These are phyloP conservation scores for Petaurus breviceps DNA, from an alignment of 2,113 vertebrate genomes.

Conservation along the genomic window DNA sequence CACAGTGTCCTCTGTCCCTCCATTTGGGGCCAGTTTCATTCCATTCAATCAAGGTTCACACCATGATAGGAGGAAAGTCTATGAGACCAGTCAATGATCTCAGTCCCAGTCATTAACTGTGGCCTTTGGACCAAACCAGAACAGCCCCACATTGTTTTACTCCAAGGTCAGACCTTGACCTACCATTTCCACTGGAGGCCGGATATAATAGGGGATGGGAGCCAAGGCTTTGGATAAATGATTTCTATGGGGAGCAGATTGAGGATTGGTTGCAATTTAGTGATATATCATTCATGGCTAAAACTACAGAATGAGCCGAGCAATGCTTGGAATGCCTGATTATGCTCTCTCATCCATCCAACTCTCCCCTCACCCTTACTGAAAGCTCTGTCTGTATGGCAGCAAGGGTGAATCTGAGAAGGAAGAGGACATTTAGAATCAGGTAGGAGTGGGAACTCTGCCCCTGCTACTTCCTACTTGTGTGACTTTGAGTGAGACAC, in stretches of 20 bases:
- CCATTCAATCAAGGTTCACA: background rate
- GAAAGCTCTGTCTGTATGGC: background rate
- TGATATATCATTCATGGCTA: background rate
- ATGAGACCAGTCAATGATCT: background rate
- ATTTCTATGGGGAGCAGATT: background rate
- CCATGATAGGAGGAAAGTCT: background rate
- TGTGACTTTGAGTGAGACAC: background rate
- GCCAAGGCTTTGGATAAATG: background rate
- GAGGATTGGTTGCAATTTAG: background rate
- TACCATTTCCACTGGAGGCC: background rate
- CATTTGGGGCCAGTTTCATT: background rate
- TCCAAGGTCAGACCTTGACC: background rate
- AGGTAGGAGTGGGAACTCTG: slow-evolving; percentile 21
- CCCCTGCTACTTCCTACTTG: background rate
- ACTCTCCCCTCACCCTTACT: background rate
- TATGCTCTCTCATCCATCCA: background rate
- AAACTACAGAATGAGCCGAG: background rate
- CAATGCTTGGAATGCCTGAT: background rate
- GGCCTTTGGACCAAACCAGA: background rate
- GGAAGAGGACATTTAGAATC: background rate
- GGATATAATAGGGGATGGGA: background rate
- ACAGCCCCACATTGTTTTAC: background rate
- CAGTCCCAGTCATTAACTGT: background rate
- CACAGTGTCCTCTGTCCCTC: background rate
- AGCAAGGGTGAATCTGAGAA: background rate